phyloP scores from a whole-genome alignment of 92 coral and sea anemone genomes.

The Montipora capitata region DNA sequence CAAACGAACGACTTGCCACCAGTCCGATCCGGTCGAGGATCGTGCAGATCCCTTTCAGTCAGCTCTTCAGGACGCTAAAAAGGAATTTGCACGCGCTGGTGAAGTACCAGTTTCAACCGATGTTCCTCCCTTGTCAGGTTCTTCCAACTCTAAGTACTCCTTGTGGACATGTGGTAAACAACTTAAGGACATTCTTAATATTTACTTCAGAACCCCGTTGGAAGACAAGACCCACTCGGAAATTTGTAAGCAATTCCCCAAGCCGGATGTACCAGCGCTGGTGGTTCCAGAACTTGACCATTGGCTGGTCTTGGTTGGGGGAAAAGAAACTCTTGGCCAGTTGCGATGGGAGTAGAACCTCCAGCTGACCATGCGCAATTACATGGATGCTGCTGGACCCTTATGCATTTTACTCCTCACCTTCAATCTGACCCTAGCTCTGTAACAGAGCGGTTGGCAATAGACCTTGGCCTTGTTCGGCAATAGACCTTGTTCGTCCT shows the following conservation, averaged over 20 bases:
- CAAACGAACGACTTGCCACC: conserved; percentile 1
- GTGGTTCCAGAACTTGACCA: too few species aligned
- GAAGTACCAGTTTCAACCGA: neutral
- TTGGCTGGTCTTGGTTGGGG: too few species aligned
- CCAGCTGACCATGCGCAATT: too few species aligned
- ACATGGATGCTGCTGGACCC: too few species aligned
- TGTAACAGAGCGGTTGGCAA: too few species aligned
- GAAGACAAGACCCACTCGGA: conserved; percentile 33
- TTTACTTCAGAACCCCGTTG: conserved; percentile 41
- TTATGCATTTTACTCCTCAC: too few species aligned
- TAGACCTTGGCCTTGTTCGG: too few species aligned
- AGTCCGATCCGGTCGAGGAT: neutral
- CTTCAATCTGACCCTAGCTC: too few species aligned
- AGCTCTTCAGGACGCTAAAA: conserved; percentile 40
- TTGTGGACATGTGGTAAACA: conserved; percentile 3
- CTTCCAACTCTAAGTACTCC: conserved; percentile 2
- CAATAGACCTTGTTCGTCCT: too few species aligned
- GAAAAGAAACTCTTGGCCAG: too few species aligned
- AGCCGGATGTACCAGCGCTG: conserved; percentile 34
- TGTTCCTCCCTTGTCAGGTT: conserved; percentile 40
- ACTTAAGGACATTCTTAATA: conserved; percentile 41
- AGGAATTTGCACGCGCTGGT: conserved; percentile 28
- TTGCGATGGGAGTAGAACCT: too few species aligned
- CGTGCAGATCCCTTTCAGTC: conserved; percentile 42
- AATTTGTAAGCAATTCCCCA: conserved; percentile 8